Evolutionary conservation across 2,888 invertebrate species (phyloP), one percentile per base, ranked within the genome.

Genomic region (Eupithecia exiguata): DNA sequence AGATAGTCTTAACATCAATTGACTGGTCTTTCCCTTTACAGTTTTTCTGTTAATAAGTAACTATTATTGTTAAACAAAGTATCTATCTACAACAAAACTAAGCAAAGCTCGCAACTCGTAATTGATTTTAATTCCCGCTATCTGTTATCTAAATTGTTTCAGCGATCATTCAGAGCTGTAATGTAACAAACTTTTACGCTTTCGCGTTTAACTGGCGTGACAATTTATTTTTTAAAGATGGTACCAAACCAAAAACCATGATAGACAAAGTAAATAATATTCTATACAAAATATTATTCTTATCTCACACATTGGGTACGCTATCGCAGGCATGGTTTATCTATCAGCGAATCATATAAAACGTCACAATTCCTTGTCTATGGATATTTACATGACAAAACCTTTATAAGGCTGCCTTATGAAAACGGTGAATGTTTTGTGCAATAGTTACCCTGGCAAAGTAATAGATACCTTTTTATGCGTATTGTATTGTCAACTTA

Each of bases 191-290:
- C n/a, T n/a, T n/a, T n/a, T n/a, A 49, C n/a, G n/a, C n/a, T n/a
- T n/a, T 49, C 49, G 49, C 49, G 49, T n/a, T 49, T n/a, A n/a
- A 49, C n/a, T n/a, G n/a, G 49, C n/a, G n/a, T 49, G n/a, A n/a
- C 49, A n/a, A n/a, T 49, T n/a, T n/a, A 9, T 1, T 12, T 53
- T 21, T 21, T 30, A 30, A 30, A 30, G 30, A 30, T 30, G 30
- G 30, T 49, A 49, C n/a, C n/a, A n/a, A 18, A 49, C 49, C 49
- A n/a, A 53, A 53, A 12, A 53, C 53, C 21, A 53, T 21, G 25
- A 58, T 58, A 58, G 21, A 25, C 58, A 58, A 25, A 58, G 58
- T 58, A 58, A 53, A 53, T 53, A 58, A 58, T 58, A 58, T 25
- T 25, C 5, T 25, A 14, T 58, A 58, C 21, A 25, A 25, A 25